Base-by-base conservation (phyloP, 2,888 invertebrate species). In the Chesias legatella region DNA sequence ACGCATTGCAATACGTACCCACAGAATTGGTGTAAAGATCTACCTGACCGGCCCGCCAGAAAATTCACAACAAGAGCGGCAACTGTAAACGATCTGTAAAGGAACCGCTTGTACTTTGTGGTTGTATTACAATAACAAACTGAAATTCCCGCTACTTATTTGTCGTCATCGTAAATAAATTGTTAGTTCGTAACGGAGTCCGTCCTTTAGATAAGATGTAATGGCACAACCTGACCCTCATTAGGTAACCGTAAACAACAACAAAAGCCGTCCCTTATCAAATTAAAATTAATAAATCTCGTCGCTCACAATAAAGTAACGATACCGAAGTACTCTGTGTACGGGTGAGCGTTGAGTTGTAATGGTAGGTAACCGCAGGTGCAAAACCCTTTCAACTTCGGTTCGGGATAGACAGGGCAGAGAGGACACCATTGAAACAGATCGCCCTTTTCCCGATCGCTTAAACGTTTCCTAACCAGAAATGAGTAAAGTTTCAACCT, bases 91-190 rank as follows among this genome's bases (percentile, higher is more conserved):
- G n/a, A n/a, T n/a, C n/a, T n/a, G n/a, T n/a, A n/a, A n/a, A n/a
- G 41, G 21, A 2, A 38, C 27, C 35, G 51, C 52, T 53, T 59
- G 65, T 61, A 41, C 40, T 54, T 56, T 67, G 63, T 66, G 48
- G 37, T 55, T 60, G 49, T 43, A 22, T 30, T 38, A 36, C 9
- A 27, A 43, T 26, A 35, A 27, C 28, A 44, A 50, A 49, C 23
- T 33, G 28, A 26, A 44, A 39, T 36, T 33, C 17, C 42, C 36
- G 17, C 33, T 10, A 21, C 25, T 21, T 21, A 22, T 26, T 32
- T 38, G 44, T 41, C 34, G 33, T 43, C 40, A 39, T 5, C 13
- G 13, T 13, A 25, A 30, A 25, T 7, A 37, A 30, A 17, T 30
- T 31, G 8, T 17, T 17, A 29, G n/a, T 35, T 35, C 20, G 20